phyloP scores from a whole-genome alignment of 2,888 invertebrate species.

The Agriotes lineatus region DNA sequence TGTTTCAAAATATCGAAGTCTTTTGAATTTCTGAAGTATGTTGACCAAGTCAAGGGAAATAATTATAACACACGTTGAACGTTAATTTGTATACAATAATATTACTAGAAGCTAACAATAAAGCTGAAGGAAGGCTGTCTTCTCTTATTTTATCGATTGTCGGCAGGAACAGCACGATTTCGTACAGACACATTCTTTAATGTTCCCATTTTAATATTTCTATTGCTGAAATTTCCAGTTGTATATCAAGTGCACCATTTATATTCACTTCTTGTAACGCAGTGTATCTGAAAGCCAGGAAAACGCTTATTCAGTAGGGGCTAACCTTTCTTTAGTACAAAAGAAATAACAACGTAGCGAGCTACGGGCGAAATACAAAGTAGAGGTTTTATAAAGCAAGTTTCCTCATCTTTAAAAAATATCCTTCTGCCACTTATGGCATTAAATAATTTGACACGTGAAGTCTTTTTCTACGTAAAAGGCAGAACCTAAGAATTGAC shows the following conservation, averaged over 20 bases:
- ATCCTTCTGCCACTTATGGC: conserved; percentile 29
- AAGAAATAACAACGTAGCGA: conserved; percentile 48
- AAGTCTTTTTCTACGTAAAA: not conserved
- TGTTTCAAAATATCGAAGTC: too few relatives aligned
- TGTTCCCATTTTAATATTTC: conserved; percentile 38
- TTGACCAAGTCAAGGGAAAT: too few relatives aligned
- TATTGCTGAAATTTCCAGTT: conserved; percentile 39
- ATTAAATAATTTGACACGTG: conserved; percentile 13
- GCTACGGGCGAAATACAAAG: conserved; percentile 46
- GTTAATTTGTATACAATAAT: too few relatives aligned
- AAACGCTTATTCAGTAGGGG: conserved; percentile 47
- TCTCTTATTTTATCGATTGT: not conserved
- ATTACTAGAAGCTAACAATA: too few relatives aligned
- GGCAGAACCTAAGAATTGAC: too few relatives aligned
- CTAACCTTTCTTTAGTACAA: conserved; percentile 45
- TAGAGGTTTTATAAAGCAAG: conserved; percentile 42
- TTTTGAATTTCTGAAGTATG: too few relatives aligned
- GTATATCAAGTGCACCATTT: conserved; percentile 44
- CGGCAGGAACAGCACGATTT: not conserved
- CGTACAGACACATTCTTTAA: conserved; percentile 1
- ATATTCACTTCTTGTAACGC: conserved; percentile 48
- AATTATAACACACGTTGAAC: too few relatives aligned
- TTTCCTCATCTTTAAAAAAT: conserved; percentile 13
- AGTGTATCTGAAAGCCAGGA: conserved; percentile 51
- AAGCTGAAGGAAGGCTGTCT: too few relatives aligned